These are phyloP conservation scores for Pedionomus torquatus DNA, from an alignment of 2,113 vertebrate genomes.

Conservation along the genomic window DNA sequence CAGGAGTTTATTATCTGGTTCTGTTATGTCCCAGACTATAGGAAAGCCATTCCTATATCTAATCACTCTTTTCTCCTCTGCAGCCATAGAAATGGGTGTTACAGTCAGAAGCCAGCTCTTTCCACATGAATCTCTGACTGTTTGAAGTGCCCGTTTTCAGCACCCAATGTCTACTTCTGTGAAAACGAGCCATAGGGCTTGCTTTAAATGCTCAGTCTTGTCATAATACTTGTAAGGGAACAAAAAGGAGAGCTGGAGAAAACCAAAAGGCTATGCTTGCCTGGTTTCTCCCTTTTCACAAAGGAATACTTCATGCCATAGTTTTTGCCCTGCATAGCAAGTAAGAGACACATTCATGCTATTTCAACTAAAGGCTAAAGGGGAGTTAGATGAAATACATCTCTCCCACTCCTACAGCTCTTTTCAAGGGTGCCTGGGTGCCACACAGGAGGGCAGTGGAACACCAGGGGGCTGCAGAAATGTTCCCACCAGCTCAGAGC, in stretches of 20 bases:
- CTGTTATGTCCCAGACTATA: neutral
- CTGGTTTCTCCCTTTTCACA: neutral
- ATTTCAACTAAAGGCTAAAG: neutral
- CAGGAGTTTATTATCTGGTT: neutral
- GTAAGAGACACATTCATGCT: neutral
- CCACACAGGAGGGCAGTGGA: accelerated
- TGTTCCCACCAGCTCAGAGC: neutral
- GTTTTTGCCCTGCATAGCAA: neutral
- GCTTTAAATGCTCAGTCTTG: neutral
- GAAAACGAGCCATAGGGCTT: neutral
- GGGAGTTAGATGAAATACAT: neutral
- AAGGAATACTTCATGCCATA: neutral
- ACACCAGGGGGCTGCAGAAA: neutral
- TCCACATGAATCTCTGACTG: neutral
- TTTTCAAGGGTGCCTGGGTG: neutral
- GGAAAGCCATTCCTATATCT: neutral
- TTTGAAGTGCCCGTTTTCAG: neutral
- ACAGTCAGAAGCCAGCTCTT: neutral
- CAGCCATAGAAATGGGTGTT: neutral
- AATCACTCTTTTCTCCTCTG: neutral
- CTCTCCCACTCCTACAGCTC: neutral
- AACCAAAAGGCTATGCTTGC: neutral
- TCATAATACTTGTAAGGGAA: neutral
- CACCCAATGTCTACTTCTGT: neutral
- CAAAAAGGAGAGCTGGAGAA: neutral